A percentile compares a stretch with the other conserved stretches of the same genome.
Evolutionary conservation across 2,888 invertebrate species (phyloP).

Genomic region (Cantharis rufa): DNA sequence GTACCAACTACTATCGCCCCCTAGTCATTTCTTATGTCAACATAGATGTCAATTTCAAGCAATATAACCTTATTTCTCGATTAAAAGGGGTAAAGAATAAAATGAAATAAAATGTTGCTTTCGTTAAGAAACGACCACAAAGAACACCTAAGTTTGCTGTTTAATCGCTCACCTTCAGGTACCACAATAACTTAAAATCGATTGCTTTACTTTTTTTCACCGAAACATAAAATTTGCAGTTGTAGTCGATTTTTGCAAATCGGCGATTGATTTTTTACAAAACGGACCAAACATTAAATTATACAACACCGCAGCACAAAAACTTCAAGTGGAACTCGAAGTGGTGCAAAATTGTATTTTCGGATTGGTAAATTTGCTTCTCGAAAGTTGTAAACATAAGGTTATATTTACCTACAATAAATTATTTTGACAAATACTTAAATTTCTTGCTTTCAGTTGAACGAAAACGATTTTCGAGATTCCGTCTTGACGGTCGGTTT

Average conservation of each 20-base stretch:
- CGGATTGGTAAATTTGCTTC: conserved; percentile 72
- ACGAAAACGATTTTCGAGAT: conserved; percentile 57
- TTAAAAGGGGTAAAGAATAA: too few relatives aligned
- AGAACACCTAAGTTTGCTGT: conserved; percentile 61
- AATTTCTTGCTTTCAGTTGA: conserved; percentile 51
- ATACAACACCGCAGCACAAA: conserved; percentile 67
- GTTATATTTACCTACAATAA: conserved; percentile 53
- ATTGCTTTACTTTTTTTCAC: background rate
- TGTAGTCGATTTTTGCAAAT: conserved; percentile 71
- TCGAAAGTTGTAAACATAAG: conserved; percentile 72
- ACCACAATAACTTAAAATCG: conserved; percentile 19
- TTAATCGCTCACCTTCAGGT: conserved; percentile 60
- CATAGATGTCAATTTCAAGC: too few relatives aligned
- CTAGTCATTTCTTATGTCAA: background rate
- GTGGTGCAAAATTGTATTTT: conserved; percentile 69
- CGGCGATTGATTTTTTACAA: conserved; percentile 67
- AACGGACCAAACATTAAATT: conserved; percentile 69
- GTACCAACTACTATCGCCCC: background rate
- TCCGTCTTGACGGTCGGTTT: conserved; percentile 62
- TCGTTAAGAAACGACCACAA: conserved; percentile 62
- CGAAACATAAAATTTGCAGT: conserved; percentile 57
- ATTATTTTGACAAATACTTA: conserved; percentile 28
- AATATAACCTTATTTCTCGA: too few relatives aligned
- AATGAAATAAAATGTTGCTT: conserved; percentile 51
- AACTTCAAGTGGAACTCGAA: conserved; percentile 60